Evolutionary conservation across 2,888 invertebrate species (phyloP).

Genomic region (Volucella inflata): DNA sequence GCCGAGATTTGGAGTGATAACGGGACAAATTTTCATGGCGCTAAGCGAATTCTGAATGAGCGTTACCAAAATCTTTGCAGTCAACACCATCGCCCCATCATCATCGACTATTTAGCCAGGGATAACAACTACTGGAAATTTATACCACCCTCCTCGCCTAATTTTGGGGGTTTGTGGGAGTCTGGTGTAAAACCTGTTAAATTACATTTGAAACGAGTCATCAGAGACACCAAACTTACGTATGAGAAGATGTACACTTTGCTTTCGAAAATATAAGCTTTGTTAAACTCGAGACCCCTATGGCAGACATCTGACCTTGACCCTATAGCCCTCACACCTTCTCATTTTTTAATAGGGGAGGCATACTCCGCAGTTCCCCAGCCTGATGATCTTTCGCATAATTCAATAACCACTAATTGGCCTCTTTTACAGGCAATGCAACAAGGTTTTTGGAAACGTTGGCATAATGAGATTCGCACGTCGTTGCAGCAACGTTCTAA

Average conservation of each 20-base stretch:
- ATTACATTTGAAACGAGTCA: slow-evolving; percentile 14
- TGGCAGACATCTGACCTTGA: slow-evolving; percentile 21
- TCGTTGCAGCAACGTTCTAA: slow-evolving; percentile 28
- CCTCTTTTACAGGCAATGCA: slow-evolving; percentile 33
- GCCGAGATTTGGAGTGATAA: slow-evolving; percentile 38
- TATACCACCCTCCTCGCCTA: slow-evolving; percentile 32
- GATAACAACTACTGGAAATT: slow-evolving; percentile 38
- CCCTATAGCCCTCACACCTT: background rate
- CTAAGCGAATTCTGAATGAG: slow-evolving; percentile 19
- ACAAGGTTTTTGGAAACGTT: slow-evolving; percentile 53
- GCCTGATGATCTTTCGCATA: background rate
- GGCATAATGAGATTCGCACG: slow-evolving; percentile 32
- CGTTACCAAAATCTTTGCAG: background rate
- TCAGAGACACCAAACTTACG: slow-evolving; percentile 23
- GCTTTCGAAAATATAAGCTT: slow-evolving; percentile 20
- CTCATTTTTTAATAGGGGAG: slow-evolving; percentile 9
- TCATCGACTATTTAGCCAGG: slow-evolving; percentile 21
- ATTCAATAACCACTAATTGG: slow-evolving; percentile 19
- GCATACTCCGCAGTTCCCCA: slow-evolving; percentile 11
- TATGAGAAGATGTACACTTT: slow-evolving; percentile 43
- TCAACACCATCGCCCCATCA: slow-evolving; percentile 7
- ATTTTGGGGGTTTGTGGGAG: slow-evolving; percentile 53
- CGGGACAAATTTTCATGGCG: slow-evolving; percentile 22
- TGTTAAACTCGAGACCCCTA: slow-evolving; percentile 31
- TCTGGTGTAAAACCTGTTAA: slow-evolving; percentile 35